These are phyloP conservation scores for Lypha dubia DNA, from an alignment of 2,888 invertebrate species.

Conservation along the genomic window DNA sequence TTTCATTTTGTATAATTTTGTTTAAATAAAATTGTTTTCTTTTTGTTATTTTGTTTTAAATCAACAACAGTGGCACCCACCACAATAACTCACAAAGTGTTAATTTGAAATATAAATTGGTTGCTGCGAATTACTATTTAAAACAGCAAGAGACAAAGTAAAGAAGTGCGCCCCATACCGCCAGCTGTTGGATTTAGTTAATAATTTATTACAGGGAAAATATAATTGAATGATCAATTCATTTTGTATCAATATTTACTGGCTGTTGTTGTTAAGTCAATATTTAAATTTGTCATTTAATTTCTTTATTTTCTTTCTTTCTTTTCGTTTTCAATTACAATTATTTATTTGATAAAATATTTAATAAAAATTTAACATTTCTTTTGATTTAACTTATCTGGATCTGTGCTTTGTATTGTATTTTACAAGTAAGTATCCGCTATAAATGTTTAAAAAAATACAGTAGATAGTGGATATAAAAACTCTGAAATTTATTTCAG, in stretches of 20 bases:
- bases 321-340: not conserved
- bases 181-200: conserved; percentile 7
- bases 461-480: not conserved
- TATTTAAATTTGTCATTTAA: conserved; percentile 36
- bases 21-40: not conserved
- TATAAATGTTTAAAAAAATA: conserved; percentile 47
- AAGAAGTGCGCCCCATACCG: not conserved
- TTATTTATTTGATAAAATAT: not conserved
- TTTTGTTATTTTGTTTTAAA: not conserved
- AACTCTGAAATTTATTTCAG: not conserved
- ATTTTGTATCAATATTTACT: not conserved
- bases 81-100: not conserved
- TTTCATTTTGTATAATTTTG: not conserved
- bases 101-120: not conserved
- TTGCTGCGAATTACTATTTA: not conserved
- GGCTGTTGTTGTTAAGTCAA: conserved; percentile 31
- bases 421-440: not conserved
- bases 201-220: not conserved
- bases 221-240: conserved; percentile 30
- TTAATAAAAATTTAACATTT: conserved; percentile 44
- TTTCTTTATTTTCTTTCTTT: not conserved
- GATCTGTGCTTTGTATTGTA: not conserved
- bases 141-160: not conserved
- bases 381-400: conserved; percentile 37
- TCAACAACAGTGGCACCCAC: not conserved